phyloP scores from a whole-genome alignment of 2,797 vertebrate species.

The Cuniculus paca region DNA sequence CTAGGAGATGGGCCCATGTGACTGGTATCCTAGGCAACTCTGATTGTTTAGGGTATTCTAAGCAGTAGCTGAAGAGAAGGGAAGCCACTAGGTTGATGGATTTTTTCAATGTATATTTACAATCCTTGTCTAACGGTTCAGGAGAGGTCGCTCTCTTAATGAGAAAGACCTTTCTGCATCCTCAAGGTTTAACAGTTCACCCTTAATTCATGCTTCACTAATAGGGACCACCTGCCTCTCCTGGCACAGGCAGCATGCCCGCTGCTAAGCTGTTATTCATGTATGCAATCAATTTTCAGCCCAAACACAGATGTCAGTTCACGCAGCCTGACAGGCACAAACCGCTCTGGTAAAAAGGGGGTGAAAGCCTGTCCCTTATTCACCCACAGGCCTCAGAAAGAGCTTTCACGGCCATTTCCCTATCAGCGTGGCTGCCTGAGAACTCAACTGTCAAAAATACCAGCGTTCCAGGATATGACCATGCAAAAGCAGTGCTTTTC shows the following conservation, averaged over 20 bases:
- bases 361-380: background rate
- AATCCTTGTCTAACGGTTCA: slow-evolving; percentile 8
- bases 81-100: slow-evolving; percentile 54
- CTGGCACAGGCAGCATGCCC: background rate
- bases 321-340: background rate
- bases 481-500: background rate
- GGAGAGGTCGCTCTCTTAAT: slow-evolving; percentile 35
- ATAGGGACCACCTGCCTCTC: background rate
- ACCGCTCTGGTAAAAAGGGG: background rate
- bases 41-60: slow-evolving; percentile 42
- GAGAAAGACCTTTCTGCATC: slow-evolving; percentile 45
- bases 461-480: background rate
- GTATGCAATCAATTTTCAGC: background rate
- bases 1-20: slow-evolving; percentile 76
- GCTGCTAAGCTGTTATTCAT: background rate
- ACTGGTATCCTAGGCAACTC: slow-evolving; percentile 83
- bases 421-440: background rate
- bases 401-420: background rate
- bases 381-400: background rate
- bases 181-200: background rate
- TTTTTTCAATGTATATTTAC: slow-evolving; percentile 56
- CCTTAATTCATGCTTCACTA: background rate
- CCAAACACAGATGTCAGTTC: slow-evolving; percentile 5
- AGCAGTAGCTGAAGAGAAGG: slow-evolving; percentile 21
- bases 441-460: slow-evolving; percentile 4